These are phyloP conservation scores for Zaprionus davidi DNA, from an alignment of 1,140 invertebrate species.

Conservation along the genomic window DNA sequence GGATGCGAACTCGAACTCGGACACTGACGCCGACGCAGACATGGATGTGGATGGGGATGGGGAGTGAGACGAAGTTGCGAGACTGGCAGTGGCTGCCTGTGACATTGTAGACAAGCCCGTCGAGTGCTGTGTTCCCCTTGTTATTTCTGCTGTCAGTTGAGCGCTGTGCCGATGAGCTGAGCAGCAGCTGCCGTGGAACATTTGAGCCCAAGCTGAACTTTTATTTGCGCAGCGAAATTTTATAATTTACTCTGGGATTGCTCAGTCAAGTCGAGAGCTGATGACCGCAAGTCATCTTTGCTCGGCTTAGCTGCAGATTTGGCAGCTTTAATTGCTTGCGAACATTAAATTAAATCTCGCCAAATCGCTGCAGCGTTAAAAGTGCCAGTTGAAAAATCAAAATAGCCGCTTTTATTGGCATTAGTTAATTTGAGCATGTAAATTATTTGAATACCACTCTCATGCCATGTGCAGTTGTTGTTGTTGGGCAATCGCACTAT, in stretches of 20 bases:
- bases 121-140: conserved; percentile 49
- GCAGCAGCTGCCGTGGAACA: conserved; percentile 8
- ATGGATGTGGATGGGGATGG: neutral
- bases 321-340: neutral
- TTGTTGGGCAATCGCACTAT: conserved; percentile 16
- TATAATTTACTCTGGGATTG: conserved; percentile 71
- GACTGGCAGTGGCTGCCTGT: conserved; percentile 53
- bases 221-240: conserved; percentile 78
- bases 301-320: conserved; percentile 7
- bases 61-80: neutral
- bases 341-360: neutral
- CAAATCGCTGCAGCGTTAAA: neutral
- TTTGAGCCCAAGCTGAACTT: conserved; percentile 56
- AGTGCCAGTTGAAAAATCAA: conserved; percentile 4
- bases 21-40: neutral
- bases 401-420: conserved; percentile 13
- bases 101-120: conserved; percentile 72
- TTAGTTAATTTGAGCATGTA: conserved; percentile 9
- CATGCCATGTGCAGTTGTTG: neutral
- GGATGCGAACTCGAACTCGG: neutral
- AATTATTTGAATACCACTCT: conserved; percentile 14
- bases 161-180: conserved; percentile 1
- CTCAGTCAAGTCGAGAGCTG: neutral
- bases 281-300: neutral
- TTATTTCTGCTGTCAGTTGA: conserved; percentile 50